Evolutionary conservation across 1,140 invertebrate genomes (phyloP), one percentile per base, ranked within the genome.

Genomic region (Meloidogyne exigua): DNA sequence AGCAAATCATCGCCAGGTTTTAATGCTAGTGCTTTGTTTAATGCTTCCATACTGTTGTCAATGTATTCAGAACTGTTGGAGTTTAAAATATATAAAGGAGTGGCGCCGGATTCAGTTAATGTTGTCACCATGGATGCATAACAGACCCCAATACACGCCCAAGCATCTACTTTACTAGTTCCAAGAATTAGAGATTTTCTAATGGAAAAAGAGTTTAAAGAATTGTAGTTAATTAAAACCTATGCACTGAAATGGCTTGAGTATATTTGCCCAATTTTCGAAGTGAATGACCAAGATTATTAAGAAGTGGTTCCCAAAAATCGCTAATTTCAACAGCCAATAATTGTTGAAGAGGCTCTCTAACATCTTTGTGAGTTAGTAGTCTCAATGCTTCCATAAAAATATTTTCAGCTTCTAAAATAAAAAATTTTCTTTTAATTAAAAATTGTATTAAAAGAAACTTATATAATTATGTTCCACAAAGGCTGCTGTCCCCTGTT

Each of bases 301-400:
- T 71, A 42, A 80, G 79, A 23, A 83, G 26, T 18, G 82, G 82
- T 36, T 85, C 82, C 82, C 82, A 83, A 63, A 85, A 83, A 23
- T 76, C 74, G 76, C 77, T 81, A 23, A 79, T 65, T 64, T 70
- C 78, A 28, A 28, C 0, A 25, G 64, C 18, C 15, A 74, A 23
- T 64, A 75, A 28, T 7, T 49, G 26, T 32, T 70, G 44, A 18
- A 68, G 15, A 0, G 66, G 15, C 5, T 72, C 70, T n/a, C 18
- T 64, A 28, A 18, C 7, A 32, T 72, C 23, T 39, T 18, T n/a
- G 12, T 65, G 13, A 23, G 66, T 36, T 68, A 68, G 23, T 68
- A 36, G 57, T n/a, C 57, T 39, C 21, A 73, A 62, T 18, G 72
- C 72, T n/a, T 25, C 23, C 72, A 64, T 64, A 62, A 49, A 15